Conservation (phyloP, 2,113 vertebrate species). For the Sminthopsis crassicaudata region DNA sequence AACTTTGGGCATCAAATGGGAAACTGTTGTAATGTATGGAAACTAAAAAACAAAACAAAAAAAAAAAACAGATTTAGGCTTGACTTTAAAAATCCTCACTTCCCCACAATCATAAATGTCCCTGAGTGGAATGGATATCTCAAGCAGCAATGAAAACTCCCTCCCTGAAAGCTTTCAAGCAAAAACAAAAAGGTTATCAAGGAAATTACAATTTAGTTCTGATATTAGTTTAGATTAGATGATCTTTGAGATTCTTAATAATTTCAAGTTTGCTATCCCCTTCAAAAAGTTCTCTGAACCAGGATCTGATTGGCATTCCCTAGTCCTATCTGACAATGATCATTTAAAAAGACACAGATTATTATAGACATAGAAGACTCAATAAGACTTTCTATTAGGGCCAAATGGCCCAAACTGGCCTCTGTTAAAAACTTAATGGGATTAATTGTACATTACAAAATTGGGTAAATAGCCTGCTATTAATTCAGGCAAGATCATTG, state of each 20-base stretch:
- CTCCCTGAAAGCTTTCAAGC: not conserved
- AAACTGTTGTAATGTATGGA: not conserved
- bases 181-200: not conserved
- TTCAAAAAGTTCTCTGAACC: not conserved
- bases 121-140: not conserved
- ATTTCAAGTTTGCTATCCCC: not conserved
- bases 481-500: conserved; percentile 30
- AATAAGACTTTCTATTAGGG: fast-evolving
- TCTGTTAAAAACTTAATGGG: not conserved
- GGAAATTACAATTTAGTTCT: not conserved
- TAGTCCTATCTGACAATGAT: fast-evolving
- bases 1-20: not conserved
- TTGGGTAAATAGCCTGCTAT: not conserved
- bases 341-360: not conserved
- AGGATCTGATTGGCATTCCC: not conserved
- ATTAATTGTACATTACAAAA: conserved; percentile 49
- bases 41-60: not conserved
- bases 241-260: not conserved
- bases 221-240: not conserved
- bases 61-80: not conserved
- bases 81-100: not conserved
- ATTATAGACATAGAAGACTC: fast-evolving
- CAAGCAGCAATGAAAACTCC: not conserved
- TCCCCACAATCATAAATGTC: not conserved
- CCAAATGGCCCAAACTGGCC: not conserved